Evolutionary conservation across 2,113 vertebrate species (phyloP).

Genomic region (Leucosticte australis): DNA sequence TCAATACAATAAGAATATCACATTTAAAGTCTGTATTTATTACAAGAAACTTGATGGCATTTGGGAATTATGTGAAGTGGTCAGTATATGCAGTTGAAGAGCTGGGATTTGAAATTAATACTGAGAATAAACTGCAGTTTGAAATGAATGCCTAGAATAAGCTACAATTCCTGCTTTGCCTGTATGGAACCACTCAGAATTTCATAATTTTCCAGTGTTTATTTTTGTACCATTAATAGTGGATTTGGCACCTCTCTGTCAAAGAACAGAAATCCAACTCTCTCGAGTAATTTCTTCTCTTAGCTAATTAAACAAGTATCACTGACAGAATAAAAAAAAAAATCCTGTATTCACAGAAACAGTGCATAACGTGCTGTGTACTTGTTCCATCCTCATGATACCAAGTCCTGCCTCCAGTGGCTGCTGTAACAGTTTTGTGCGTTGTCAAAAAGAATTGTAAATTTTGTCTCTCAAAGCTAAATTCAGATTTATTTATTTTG

Average conservation of each 20-base stretch:
- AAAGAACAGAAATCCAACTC: slow-evolving; percentile 17
- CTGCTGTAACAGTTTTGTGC: slow-evolving; percentile 47
- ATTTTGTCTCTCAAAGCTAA: not conserved
- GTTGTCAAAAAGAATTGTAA: not conserved
- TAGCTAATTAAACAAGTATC: slow-evolving; percentile 60
- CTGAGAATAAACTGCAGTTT: not conserved
- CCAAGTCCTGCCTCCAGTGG: slow-evolving; percentile 67
- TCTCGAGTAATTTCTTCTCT: slow-evolving; percentile 34
- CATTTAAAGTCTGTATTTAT: not conserved
- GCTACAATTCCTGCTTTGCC: not conserved
- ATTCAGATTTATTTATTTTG: not conserved
- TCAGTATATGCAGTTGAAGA: not conserved
- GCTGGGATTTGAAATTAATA: not conserved
- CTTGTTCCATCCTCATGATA: slow-evolving; percentile 51
- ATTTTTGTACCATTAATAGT: slow-evolving; percentile 21
- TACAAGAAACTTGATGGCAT: not conserved
- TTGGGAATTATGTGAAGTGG: not conserved
- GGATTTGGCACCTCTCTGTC: slow-evolving; percentile 47
- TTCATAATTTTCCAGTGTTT: slow-evolving; percentile 36
- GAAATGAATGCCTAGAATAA: not conserved
- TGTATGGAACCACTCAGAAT: not conserved
- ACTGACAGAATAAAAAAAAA: slow-evolving; percentile 24
- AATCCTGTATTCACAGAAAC: slow-evolving; percentile 44
- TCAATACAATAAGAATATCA: not conserved
- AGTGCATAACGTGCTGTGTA: not conserved